Evolutionary conservation across 1,140 invertebrate genomes (phyloP), one percentile per base, ranked within the genome.

Genomic region (Hylaeus anthracinus): DNA sequence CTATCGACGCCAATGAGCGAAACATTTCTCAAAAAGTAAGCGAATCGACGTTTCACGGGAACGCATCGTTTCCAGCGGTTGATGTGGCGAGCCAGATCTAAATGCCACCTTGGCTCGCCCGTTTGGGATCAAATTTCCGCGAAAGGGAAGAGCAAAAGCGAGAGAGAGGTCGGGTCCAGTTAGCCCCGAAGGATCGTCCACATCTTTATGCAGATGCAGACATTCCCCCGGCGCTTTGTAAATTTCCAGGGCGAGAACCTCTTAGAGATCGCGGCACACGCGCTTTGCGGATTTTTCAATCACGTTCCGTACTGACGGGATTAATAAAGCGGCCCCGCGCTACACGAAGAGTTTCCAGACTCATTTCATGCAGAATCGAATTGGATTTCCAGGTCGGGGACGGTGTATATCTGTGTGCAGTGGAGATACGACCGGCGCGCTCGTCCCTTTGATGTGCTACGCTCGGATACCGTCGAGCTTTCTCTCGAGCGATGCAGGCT

Each of bases 351-450:
- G 88, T 91, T 91, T 91, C 90, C 85, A 88, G 87, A 86, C 90
- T 90, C 90, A 89, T 91, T 92, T 91, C 90, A 89, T 89, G 82
- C 90, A 89, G 85, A 91, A 92, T 92, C 87, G 90, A 91, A 92
- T 91, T 92, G 89, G 87, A 92, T 92, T 92, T 92, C 84, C 89
- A 87, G 89, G 82, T 89, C 83, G 78, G 64, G 79, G 69, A 80
- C 70, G 71, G 77, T 81, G 81, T 85, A 60, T 86, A 86, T 86
- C 73, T 78, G 67, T 77, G 76, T 80, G 73, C 80, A 53, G 60
- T 37, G 56, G 84, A 72, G 67, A 86, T 67, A 76, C 64, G 64
- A 37, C 43, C 53, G 51, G 81, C 70, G 73, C 74, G 82, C 66
- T 67, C 78, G 78, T 90, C 87, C 88, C 91, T 92, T 92, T 92